Evolutionary conservation across 2,797 vertebrate species (phyloP), one percentile per base, ranked within the genome.

Genomic region (Linurgus olivaceus): DNA sequence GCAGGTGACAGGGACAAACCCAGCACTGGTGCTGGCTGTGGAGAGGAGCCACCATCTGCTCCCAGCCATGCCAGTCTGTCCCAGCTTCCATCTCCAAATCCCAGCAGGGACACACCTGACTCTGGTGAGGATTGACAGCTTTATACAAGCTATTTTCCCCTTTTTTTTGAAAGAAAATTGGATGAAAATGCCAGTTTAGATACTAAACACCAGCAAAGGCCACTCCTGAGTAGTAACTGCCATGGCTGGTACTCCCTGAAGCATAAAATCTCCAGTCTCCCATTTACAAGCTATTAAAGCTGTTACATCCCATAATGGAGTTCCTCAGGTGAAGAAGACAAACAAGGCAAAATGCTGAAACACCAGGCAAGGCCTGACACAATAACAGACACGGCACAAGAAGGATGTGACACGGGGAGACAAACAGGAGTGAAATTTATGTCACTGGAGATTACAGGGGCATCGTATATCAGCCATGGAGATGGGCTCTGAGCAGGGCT

Each of bases 371-470:
- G 1, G 38, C 77, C 70, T 87, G 95, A 89, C 93, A 93, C 92
- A 87, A 83, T 79, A 96, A 92, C 84, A 96, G 95, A 9, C 94
- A 82, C 28, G 0, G 80, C 86, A 33, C 45, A 26, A 92, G 94
- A 91, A 92, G 92, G 92, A 93, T 96, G 33, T 93, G 92, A 92
- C 93, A 92, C 13, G 0, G 84, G 76, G 70, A 97, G 71, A 96
- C 93, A 97, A 95, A 96, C 92, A 92, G 93, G 95, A 95, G 95
- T 11, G n/a, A 20, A 95, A 96, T 94, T 94, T 95, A 93, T 96
- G 92, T 91, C 92, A 28, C 80, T 4, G 71, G 88, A 92, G 96
- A 96, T 94, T 92, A 91, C 81, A 51, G 65, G 88, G 88, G 86
- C 95, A 45, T 92, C 92, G 5, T 95, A 61, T 37, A 96, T 95